A percentile compares a stretch with the other conserved stretches of the same genome.
Conservation (phyloP, 2,888 invertebrate genomes). For the Cantharis lateralis region DNA sequence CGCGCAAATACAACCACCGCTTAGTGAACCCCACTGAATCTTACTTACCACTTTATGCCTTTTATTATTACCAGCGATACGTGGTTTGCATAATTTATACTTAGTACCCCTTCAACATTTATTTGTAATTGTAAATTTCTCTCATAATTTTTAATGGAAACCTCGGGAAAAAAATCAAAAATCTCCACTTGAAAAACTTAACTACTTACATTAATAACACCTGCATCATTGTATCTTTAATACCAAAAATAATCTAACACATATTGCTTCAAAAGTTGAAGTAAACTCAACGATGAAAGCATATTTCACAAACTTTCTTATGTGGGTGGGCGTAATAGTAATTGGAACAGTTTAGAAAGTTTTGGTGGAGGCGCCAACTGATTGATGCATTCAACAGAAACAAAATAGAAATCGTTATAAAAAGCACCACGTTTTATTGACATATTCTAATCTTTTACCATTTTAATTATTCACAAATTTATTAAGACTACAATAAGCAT, state of each 20-base stretch:
- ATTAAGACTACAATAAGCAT: too few species aligned
- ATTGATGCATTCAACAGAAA: slow-evolving; percentile 5
- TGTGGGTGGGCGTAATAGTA: slow-evolving; percentile 3
- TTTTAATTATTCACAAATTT: not conserved
- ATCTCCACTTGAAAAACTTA: not conserved
- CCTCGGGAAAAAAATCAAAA: not conserved
- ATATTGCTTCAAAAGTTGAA: slow-evolving; percentile 5
- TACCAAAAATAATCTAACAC: slow-evolving; percentile 2
- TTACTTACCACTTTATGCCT: slow-evolving; percentile 40
- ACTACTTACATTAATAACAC: not conserved
- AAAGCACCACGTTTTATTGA: not conserved
- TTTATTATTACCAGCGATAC: slow-evolving; percentile 46
- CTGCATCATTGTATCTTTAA: slow-evolving; percentile 3
- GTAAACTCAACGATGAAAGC: slow-evolving; percentile 2
- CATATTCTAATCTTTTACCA: not conserved
- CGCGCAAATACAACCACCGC: slow-evolving; percentile 17
- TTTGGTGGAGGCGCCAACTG: slow-evolving; percentile 1
- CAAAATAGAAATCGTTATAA: slow-evolving; percentile 5
- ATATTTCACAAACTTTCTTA: slow-evolving; percentile 4
- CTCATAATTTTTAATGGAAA: not conserved
- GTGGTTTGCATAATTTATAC: slow-evolving; percentile 43
- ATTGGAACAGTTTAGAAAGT: slow-evolving; percentile 5
- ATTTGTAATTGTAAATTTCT: slow-evolving; percentile 39
- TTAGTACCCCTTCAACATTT: slow-evolving; percentile 38
- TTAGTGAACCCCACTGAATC: slow-evolving; percentile 20